A percentile compares a stretch with the other conserved stretches of the same genome.
Evolutionary conservation across 2,888 invertebrate species (phyloP).

Genomic region (Phorcus lineatus): DNA sequence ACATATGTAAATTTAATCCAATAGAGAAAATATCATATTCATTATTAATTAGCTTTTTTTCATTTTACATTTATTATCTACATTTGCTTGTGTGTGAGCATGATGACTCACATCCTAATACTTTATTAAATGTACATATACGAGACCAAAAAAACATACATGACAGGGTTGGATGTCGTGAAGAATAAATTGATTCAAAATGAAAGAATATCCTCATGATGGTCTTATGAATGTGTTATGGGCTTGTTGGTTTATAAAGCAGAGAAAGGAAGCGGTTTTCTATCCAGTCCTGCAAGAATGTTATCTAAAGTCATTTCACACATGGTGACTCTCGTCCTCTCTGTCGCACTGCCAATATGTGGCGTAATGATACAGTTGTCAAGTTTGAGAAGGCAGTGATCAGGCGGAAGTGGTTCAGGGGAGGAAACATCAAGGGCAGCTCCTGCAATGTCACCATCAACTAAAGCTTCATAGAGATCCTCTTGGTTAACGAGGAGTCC

Average conservation of each 20-base stretch:
- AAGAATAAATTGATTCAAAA: too few species aligned
- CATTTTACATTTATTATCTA: too few species aligned
- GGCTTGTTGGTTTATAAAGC: slow-evolving; percentile 28
- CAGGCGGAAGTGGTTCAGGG: slow-evolving; percentile 90
- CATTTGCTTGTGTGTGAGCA: too few species aligned
- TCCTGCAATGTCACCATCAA: slow-evolving; percentile 83
- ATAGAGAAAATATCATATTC: too few species aligned
- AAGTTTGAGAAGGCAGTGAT: slow-evolving; percentile 84
- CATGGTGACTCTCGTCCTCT: slow-evolving; percentile 86
- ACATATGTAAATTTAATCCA: too few species aligned
- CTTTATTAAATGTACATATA: too few species aligned
- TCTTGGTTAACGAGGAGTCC: slow-evolving; percentile 82
- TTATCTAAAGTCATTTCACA: slow-evolving; percentile 86
- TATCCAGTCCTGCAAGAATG: slow-evolving; percentile 84
- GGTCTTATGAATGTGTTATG: too few species aligned
- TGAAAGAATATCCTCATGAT: too few species aligned
- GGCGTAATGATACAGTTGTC: slow-evolving; percentile 89
- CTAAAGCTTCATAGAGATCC: slow-evolving; percentile 85
- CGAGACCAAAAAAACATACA: too few species aligned
- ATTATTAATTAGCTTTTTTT: too few species aligned
- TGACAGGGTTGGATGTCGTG: too few species aligned
- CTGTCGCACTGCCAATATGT: slow-evolving; percentile 90
- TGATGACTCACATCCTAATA: too few species aligned
- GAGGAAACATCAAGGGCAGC: slow-evolving; percentile 94
- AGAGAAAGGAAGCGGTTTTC: slow-evolving; percentile 80